Base-by-base conservation (phyloP, 2,113 vertebrate species). In the Rousettus leschenaultii region DNA sequence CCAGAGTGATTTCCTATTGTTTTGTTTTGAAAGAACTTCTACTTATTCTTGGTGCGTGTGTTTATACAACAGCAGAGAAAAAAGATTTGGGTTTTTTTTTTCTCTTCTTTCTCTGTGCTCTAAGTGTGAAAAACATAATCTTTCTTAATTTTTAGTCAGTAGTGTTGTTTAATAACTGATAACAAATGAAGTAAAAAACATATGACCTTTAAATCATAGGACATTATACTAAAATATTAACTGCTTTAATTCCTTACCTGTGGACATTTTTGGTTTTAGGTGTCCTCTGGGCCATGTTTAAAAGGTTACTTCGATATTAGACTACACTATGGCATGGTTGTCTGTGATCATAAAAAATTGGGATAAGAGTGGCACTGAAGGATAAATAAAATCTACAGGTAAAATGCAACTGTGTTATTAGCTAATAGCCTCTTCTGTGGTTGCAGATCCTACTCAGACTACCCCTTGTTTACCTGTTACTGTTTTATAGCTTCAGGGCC, bases 11-110 rank as follows among this genome's bases (percentile, higher is more conserved):
- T 93, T 97, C 74, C 88, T 91, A 88, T 98, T 98, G 95, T 30
- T 98, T 98, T 96, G 86, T 35, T 65, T 98, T 95, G 95, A 95
- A 97, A 97, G 84, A 92, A 70, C 51, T 77, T 95, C 75, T 97
- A 35, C 87, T 96, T 94, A 91, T 96, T 92, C 80, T 97, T 96
- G 86, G 57, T 71, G 45, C 16, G 19, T 92, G 53, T 97, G 79
- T 98, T 98, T 98, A 88, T 95, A 70, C 83, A 97, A 82, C 96
- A 98, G 35, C 59, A 96, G 53, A 89, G 40, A 68, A 68, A 84
- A 71, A 78, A 89, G 77, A 40, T 61, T 84, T 86, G n/a, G 61
- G 35, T 35, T 92, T 96, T 82, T 51, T 51, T 51, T 51, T 51
- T 75, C 43, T 68, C 22, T 43, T 63, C 4, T 89, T 95, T 40